Conservation (phyloP, 2,888 invertebrate species). For the Microchrysa polita region DNA sequence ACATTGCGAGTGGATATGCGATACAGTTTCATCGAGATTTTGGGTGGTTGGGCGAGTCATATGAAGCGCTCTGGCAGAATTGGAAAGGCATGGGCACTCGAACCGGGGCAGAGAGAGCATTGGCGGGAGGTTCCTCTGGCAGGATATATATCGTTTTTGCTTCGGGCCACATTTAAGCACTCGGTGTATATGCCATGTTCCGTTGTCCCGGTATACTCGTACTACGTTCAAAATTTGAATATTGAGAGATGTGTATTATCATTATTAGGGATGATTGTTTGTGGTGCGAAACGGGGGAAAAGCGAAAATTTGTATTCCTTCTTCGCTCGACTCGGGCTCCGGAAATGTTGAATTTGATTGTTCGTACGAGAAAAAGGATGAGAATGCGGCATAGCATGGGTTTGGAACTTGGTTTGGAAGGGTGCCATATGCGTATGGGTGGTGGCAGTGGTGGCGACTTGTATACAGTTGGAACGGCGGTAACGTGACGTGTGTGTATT, state of each 20-base stretch:
- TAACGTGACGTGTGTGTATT: too few species aligned
- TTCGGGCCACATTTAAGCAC: constrained; percentile 27
- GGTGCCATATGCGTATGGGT: too few species aligned
- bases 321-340: constrained; percentile 10
- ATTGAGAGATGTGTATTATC: constrained; percentile 43
- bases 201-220: constrained; percentile 29
- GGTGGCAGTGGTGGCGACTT: neutral
- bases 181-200: too few species aligned
- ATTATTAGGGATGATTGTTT: constrained; percentile 45
- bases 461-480: constrained; percentile 10
- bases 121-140: neutral
- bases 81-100: neutral
- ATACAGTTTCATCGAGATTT: constrained; percentile 25
- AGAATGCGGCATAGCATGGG: too few species aligned
- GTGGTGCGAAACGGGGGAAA: constrained; percentile 28
- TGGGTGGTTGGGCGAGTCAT: constrained; percentile 4
- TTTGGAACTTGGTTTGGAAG: too few species aligned
- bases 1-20: constrained; percentile 40
- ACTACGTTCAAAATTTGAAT: constrained; percentile 41
- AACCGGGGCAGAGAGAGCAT: neutral
- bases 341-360: constrained; percentile 39
- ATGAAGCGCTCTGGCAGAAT: neutral
- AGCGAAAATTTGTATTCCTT: constrained; percentile 40
- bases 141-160: neutral
- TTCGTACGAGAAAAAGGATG: constrained; percentile 6